phyloP scores from a whole-genome alignment of 2,888 invertebrate species.

The Drosophila aldrichi region DNA sequence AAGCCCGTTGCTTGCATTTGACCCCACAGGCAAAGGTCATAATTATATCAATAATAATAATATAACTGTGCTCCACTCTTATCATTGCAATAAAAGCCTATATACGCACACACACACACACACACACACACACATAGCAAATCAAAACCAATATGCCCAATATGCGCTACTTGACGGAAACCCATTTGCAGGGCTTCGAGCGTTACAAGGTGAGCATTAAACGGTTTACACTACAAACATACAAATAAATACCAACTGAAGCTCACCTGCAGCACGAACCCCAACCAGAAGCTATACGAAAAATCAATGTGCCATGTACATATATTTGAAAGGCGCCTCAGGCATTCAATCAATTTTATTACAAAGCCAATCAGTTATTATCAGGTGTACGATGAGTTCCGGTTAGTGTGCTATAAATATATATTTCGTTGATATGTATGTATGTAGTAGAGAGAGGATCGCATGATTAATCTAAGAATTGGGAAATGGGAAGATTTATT shows the following conservation, averaged over 20 bases:
- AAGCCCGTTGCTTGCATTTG: slow-evolving; percentile 24
- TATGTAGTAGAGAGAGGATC: slow-evolving; percentile 3
- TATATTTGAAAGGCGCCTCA: slow-evolving; percentile 14
- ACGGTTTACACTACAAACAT: slow-evolving; percentile 3
- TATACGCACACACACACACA: not conserved
- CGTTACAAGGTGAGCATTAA: slow-evolving; percentile 84
- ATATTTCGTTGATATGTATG: not conserved
- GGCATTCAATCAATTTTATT: slow-evolving; percentile 32
- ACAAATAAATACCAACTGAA: not conserved
- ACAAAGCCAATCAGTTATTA: slow-evolving; percentile 20
- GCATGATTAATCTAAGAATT: slow-evolving; percentile 38
- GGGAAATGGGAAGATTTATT: slow-evolving; percentile 25
- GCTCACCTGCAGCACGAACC: slow-evolving; percentile 13
- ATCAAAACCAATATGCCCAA: slow-evolving; percentile 77
- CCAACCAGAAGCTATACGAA: not conserved
- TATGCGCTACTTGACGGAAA: slow-evolving; percentile 84
- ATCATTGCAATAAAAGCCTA: slow-evolving; percentile 41
- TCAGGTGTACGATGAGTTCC: slow-evolving; percentile 34
- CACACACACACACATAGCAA: not conserved
- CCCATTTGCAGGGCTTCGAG: slow-evolving; percentile 85
- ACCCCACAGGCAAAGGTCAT: slow-evolving; percentile 41
- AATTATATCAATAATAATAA: slow-evolving; percentile 23
- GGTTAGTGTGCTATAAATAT: slow-evolving; percentile 10
- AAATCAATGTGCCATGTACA: slow-evolving; percentile 61
- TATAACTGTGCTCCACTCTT: slow-evolving; percentile 46